Evolutionary conservation across 2,797 vertebrate genomes (phyloP), one percentile per base, ranked within the genome.

Genomic region (Glossophaga mutica): DNA sequence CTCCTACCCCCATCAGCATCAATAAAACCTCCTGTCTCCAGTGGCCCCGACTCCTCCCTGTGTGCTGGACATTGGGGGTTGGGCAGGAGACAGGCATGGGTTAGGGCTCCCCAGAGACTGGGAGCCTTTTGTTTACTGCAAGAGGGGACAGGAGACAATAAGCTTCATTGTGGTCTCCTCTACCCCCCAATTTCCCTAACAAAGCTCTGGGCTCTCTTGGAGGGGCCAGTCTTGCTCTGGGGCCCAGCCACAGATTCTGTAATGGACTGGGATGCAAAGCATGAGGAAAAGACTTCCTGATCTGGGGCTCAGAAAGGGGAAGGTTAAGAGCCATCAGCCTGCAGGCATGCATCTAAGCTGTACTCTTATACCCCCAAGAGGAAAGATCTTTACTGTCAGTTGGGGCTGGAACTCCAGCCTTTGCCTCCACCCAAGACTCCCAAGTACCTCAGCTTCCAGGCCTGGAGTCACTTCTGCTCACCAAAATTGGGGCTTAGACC

Each of bases 1-100:
- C 95, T 96, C 94, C 95, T 93, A 65, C 93, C 96, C 97, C 97
- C 95, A 94, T 91, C 95, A 97, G 97, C 95, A 95, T 97, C 97
- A 98, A 98, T 98, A 98, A 98, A 98, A 98, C 91, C 97, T 96
- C 96, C 96, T 97, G 96, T 97, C 94, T 98, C 94, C 96, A 97
- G 81, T 96, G 76, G 95, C 92, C 96, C 97, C 1, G 91, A 83
- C 96, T 97, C 95, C 95, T 98, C 97, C 97, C 97, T 97, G 48
- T 95, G 94, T 97, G 91, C 95, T 96, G 73, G 92, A 48, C 82
- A 96, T 81, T 95, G 78, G 88, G 88, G 92, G 89, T 62, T 94
- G 92, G 94, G 94, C 39, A 90, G 70, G 65, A 95, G 91, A 65
- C 44, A 50, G 89, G 91, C 93, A 95, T 96, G 87, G 90, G 83